Evolutionary conservation across 1,140 invertebrate species (phyloP), one percentile per base, ranked within the genome.

Genomic region (Anagrus nilaparvatae): DNA sequence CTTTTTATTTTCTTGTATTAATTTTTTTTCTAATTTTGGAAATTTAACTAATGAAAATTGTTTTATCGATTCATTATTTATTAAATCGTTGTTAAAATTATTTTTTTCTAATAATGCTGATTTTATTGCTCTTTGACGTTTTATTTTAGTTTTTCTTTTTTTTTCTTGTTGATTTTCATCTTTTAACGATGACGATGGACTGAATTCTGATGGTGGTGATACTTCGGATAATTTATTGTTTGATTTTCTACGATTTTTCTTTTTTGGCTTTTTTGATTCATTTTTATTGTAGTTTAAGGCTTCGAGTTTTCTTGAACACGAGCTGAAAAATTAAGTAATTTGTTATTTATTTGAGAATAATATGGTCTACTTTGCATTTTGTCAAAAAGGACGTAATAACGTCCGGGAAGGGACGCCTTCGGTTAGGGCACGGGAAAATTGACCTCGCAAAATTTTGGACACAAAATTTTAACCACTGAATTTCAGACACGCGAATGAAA

Each of bases 221-320:
- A 18, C 27, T n/a, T n/a, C n/a, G n/a, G 12, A 27, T n/a, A 5
- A 6, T 41, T 47, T 23, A 36, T 34, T 50, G 48, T 60, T 66
- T 49, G 60, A 44, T 24, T 60, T 52, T 61, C 52, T 64, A 40
- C 46, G 56, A 52, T 25, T 51, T 50, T 72, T 72, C 16, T 57
- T 57, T 51, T 72, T 74, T 5, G 49, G 44, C 54, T 74, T 73
- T 9, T 60, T 52, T 48, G 25, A 60, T 6, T 69, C 67, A 48
- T 60, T 64, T 40, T 67, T 69, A 34, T 59, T 58, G 30, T 62
- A 63, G 50, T 67, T 66, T 23, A 74, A 50, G 48, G 71, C 66
- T 54, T 73, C 68, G 41, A 74, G 54, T 56, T 74, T 75, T 51
- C 73, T 71, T 4, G 72, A 72, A 52, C 67, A 74, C 4, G 69